Base-by-base conservation (phyloP, 2,797 vertebrate genomes). In the Manis javanica region DNA sequence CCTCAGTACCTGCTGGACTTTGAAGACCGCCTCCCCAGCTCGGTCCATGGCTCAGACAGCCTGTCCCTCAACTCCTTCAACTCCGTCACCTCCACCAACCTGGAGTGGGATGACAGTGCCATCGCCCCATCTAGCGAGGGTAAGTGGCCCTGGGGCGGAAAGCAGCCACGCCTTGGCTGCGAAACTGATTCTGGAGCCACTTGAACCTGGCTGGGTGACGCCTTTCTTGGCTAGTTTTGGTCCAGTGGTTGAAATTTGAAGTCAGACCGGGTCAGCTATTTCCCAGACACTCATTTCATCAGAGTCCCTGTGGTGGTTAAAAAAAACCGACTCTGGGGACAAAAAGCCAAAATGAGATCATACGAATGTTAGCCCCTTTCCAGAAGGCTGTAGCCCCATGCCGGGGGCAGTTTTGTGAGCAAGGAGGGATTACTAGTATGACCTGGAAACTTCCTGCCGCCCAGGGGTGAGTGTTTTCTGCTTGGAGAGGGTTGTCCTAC, bases 81-180 rank as follows among this genome's bases (percentile, higher is more conserved):
- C 87, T 99, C 99, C 0, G 99, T 99, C 95, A 99, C 99, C 92
- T 99, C 99, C 97, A 99, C 99, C 96, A 99, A 99, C 98, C 98
- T 99, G 97, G 99, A 99, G 93, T 99, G 99, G 99, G 99, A 99
- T 0, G 99, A 99, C 98, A 99, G 99, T 0, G 99, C 99, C 82
- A 99, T 99, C 0, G 99, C 99, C 31, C 99, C 99, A 0, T 99
- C 99, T 81, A 99, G 99, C 49, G 99, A 99, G 99, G 99, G 99
- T 99, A 98, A 97, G 98, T 75, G 95, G 66, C 16, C 39, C 51
- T 2, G 0, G 55, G 61, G 29, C 23, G 2, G 66, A 7, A 10
- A 5, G 82, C 68, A 39, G 15, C n/a, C 11, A 0, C 0, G 31
- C 34, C 46, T 79, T 37, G 4, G 46, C 63, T 13, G 81, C 1